phyloP scores from a whole-genome alignment of 2,888 invertebrate genomes.

The Cyclophora albipunctata region DNA sequence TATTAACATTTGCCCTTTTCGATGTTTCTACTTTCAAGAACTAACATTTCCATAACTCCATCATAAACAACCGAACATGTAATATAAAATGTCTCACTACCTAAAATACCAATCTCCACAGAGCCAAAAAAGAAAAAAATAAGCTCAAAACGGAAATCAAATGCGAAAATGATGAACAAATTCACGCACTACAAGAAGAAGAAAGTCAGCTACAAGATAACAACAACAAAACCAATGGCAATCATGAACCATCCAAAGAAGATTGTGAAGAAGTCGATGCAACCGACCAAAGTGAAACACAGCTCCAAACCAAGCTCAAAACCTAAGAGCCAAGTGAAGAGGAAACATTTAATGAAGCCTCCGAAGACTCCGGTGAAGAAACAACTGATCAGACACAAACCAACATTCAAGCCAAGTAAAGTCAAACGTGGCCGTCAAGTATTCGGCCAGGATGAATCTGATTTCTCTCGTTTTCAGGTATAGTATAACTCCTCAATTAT shows the following conservation, averaged over 20 bases:
- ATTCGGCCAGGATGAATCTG: too few relatives aligned
- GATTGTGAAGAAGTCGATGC: too few relatives aligned
- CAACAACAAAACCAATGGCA: background rate
- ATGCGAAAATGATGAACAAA: background rate
- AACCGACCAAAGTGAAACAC: background rate
- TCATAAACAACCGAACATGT: too few relatives aligned
- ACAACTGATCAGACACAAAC: conserved; percentile 1
- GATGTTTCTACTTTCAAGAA: too few relatives aligned
- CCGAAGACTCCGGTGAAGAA: conserved; percentile 10
- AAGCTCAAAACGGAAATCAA: background rate
- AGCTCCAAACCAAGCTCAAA: background rate
- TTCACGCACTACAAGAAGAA: background rate
- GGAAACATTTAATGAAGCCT: background rate
- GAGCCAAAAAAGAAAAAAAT: background rate
- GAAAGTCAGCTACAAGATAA: background rate
- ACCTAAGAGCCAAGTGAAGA: background rate
- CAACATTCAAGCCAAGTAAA: conserved; percentile 6
- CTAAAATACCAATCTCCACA: background rate
- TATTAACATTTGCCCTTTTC: too few relatives aligned
- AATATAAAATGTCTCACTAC: too few relatives aligned
- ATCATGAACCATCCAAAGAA: too few relatives aligned
- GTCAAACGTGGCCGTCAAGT: conserved; percentile 6
- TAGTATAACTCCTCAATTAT: too few relatives aligned
- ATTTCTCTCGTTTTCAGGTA: too few relatives aligned
- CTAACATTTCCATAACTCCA: too few relatives aligned